A percentile compares a stretch with the other conserved stretches of the same genome.
Evolutionary conservation across 2,797 vertebrate species (phyloP).

Genomic region (Chaunax sp.): DNA sequence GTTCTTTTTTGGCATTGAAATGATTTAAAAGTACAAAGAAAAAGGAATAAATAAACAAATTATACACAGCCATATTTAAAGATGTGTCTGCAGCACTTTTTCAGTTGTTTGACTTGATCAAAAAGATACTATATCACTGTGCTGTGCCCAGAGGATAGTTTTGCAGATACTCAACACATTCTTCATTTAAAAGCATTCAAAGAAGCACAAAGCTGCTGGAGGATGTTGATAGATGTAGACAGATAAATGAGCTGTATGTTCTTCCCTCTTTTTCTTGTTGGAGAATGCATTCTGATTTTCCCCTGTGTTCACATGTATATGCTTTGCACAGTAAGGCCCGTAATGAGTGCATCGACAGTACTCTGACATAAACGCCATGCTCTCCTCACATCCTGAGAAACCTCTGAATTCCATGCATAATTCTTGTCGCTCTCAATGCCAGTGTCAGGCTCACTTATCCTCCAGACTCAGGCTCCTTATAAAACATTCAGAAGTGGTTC

Average conservation of each 20-base stretch:
- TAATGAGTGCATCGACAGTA: constrained; percentile 52
- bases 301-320: constrained; percentile 5
- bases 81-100: constrained; percentile 8
- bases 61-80: constrained; percentile 1
- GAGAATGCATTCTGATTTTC: constrained; percentile 31
- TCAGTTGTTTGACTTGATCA: constrained; percentile 24
- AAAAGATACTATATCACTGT: neutral
- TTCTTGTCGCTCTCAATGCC: constrained; percentile 50
- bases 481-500: constrained; percentile 82
- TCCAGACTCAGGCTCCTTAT: constrained; percentile 75
- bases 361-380: constrained; percentile 30
- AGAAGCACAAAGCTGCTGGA: constrained; percentile 16
- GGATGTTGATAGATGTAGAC: constrained; percentile 27
- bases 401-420: constrained; percentile 55
- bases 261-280: constrained; percentile 17
- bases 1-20: no score
- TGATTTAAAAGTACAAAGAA: neutral
- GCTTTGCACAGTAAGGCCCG: constrained; percentile 25
- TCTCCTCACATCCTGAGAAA: constrained; percentile 37
- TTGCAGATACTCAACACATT: constrained; percentile 7
- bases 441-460: constrained; percentile 81
- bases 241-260: constrained; percentile 36
- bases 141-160: constrained; percentile 12
- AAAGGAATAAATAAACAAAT: constrained; percentile 24
- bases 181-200: constrained; percentile 27